phyloP scores from a whole-genome alignment of 1,140 invertebrate genomes.

The Plutomurus gul region DNA sequence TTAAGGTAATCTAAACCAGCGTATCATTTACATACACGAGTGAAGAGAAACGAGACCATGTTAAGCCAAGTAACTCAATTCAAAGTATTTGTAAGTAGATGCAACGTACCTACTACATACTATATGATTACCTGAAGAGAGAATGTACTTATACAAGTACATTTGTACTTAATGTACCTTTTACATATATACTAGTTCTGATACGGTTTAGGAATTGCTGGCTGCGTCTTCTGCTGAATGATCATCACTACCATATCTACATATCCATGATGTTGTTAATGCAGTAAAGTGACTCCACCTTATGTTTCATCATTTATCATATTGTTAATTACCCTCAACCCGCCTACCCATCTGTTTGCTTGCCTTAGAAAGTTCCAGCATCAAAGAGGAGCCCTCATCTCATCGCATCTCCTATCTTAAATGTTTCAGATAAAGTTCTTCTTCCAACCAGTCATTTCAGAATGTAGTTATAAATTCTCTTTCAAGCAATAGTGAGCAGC shows the following conservation, averaged over 20 bases:
- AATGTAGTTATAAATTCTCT: neutral
- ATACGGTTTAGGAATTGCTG: neutral
- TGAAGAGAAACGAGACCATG: constrained; percentile 8
- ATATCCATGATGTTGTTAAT: constrained; percentile 8
- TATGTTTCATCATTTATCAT: constrained; percentile 48
- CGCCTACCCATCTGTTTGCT: constrained; percentile 31
- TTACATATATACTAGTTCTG: neutral
- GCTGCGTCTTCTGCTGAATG: neutral
- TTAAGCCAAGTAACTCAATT: neutral
- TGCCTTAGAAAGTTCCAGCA: neutral
- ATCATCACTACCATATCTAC: constrained; percentile 6
- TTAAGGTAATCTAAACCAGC: neutral
- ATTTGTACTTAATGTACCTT: neutral
- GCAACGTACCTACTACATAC: too few species aligned
- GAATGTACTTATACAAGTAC: neutral
- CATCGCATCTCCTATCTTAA: neutral
- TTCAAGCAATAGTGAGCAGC: too few species aligned
- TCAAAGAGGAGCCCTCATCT: constrained; percentile 11
- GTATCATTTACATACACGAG: constrained; percentile 26
- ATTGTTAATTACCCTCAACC: constrained; percentile 46
- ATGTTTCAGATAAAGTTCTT: neutral
- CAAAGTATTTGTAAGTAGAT: neutral
- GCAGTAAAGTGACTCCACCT: constrained; percentile 41
- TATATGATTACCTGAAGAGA: neutral
- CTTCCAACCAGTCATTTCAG: neutral